Percentiles rank a stretch among this genome's conserved stretches.
Evolutionary conservation across 2,113 vertebrate species (phyloP).

Genomic region (Xiphophorus hellerii): DNA sequence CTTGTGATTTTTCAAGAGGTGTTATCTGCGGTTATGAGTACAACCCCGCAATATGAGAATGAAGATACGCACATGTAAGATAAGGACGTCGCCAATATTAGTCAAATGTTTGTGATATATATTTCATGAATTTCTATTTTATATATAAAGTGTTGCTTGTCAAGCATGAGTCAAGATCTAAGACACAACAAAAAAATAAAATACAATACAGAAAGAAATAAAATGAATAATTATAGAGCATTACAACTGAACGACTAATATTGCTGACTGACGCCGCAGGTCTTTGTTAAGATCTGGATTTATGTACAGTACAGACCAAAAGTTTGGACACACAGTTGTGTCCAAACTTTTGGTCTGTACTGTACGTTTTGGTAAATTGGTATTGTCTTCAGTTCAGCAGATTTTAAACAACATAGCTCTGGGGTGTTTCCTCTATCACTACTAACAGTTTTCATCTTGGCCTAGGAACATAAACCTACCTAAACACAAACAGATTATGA

Average conservation of each 20-base stretch:
- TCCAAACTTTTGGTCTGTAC: too few species aligned
- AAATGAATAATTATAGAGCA: background rate
- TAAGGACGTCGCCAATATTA: too few species aligned
- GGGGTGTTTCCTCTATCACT: background rate
- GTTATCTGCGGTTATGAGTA: background rate
- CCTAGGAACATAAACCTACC: too few species aligned
- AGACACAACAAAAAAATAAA: background rate
- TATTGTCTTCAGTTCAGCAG: too few species aligned
- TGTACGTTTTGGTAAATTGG: too few species aligned
- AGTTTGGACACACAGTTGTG: too few species aligned
- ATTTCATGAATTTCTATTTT: too few species aligned
- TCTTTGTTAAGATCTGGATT: too few species aligned
- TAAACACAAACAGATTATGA: background rate
- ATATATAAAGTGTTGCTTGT: background rate
- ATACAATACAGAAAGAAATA: too few species aligned
- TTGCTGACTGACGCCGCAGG: background rate
- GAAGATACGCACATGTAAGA: background rate
- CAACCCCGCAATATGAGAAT: background rate
- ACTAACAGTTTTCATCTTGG: too few species aligned
- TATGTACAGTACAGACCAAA: too few species aligned
- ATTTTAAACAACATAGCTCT: too few species aligned
- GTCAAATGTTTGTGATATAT: background rate
- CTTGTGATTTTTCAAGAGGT: background rate
- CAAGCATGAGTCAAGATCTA: background rate
- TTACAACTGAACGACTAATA: background rate